Evolutionary conservation across 1,140 invertebrate species (phyloP).

Genomic region (Sycobia sp.): DNA sequence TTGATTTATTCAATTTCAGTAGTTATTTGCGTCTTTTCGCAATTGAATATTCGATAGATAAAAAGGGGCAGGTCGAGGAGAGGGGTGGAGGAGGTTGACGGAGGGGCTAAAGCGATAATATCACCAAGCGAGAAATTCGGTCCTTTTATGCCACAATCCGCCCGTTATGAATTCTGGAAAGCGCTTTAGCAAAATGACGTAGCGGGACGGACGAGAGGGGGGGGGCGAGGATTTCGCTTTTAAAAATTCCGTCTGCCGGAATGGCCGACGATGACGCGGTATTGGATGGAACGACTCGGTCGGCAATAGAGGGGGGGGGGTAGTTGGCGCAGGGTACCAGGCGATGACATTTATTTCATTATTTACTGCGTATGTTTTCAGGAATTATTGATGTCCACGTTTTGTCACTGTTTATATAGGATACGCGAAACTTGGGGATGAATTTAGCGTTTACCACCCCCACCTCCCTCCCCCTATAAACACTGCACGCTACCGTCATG

Average conservation of each 20-base stretch:
- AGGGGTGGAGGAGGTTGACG: not conserved
- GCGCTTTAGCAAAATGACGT: constrained; percentile 12
- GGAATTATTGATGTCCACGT: constrained; percentile 6
- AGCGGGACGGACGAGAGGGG: too few relatives aligned
- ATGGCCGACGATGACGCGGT: not conserved
- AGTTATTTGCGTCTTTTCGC: constrained; percentile 21
- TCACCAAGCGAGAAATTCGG: not conserved
- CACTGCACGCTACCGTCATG: too few relatives aligned
- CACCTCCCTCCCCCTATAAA: too few relatives aligned
- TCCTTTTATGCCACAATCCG: not conserved
- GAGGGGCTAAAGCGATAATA: not conserved
- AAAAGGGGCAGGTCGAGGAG: not conserved
- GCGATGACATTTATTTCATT: constrained; percentile 24
- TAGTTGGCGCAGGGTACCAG: too few relatives aligned
- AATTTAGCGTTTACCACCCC: too few relatives aligned
- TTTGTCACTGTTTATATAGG: too few relatives aligned
- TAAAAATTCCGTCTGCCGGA: not conserved
- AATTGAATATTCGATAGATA: constrained; percentile 22
- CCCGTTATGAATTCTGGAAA: not conserved
- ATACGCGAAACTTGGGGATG: too few relatives aligned
- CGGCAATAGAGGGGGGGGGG: too few relatives aligned
- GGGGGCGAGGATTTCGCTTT: not conserved
- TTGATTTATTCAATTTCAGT: constrained; percentile 17
- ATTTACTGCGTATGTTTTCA: constrained; percentile 1
- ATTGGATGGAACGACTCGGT: too few relatives aligned